Evolutionary conservation across 2,888 invertebrate genomes (phyloP).

Genomic region (Aethes cnicana): DNA sequence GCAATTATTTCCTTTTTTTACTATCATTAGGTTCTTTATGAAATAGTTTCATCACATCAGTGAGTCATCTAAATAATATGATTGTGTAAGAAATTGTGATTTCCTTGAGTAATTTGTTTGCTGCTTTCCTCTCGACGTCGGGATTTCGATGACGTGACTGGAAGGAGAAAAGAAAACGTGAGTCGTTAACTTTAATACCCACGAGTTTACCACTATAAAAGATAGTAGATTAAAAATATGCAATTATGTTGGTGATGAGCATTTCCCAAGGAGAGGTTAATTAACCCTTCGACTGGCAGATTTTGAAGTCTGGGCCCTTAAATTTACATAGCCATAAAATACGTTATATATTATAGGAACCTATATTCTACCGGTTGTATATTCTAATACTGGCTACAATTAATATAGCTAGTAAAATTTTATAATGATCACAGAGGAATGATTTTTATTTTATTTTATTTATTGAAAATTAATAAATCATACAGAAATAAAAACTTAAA

Average conservation of each 20-base stretch:
- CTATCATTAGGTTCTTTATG: conserved; percentile 5
- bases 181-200: conserved; percentile 9
- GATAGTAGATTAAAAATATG: not conserved
- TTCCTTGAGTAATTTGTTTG: conserved; percentile 26
- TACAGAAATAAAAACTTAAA: no score
- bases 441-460: no score
- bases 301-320: no score
- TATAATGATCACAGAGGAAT: no score
- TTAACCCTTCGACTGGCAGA: no score
- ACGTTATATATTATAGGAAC: no score
- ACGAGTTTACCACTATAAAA: not conserved
- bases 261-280: no score
- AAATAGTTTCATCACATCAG: not conserved
- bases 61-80: conserved; percentile 7
- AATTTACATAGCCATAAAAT: no score
- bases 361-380: no score
- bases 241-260: not conserved
- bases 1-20: conserved; percentile 6
- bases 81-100: conserved; percentile 22
- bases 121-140: conserved; percentile 28
- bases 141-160: conserved; percentile 26
- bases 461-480: no score
- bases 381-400: no score
- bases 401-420: no score
- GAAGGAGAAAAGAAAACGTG: conserved; percentile 18